Evolutionary conservation across 2,888 invertebrate species (phyloP).

Genomic region (Nomada fucata): DNA sequence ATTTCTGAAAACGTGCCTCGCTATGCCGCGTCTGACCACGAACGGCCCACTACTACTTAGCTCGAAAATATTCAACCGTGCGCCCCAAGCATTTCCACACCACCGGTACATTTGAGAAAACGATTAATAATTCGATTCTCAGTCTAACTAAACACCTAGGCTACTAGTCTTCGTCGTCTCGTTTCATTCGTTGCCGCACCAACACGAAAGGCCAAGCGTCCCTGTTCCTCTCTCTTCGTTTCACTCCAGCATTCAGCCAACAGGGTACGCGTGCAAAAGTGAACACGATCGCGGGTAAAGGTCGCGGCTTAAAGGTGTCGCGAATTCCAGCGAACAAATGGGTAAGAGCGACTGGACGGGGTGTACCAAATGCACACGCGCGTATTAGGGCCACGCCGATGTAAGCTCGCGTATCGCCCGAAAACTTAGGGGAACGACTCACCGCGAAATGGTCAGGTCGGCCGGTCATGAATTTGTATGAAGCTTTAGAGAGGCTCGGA

Average conservation of each 20-base stretch:
- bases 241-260: too few relatives aligned
- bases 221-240: background rate
- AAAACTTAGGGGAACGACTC: slow-evolving; percentile 62
- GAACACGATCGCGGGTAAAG: slow-evolving; percentile 18
- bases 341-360: slow-evolving; percentile 29
- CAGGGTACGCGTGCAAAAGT: background rate
- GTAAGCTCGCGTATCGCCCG: slow-evolving; percentile 27
- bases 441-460: slow-evolving; percentile 55
- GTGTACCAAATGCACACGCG: slow-evolving; percentile 31
- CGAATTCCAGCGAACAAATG: slow-evolving; percentile 27
- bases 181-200: background rate
- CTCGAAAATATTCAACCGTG: background rate
- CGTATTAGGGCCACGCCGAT: slow-evolving; percentile 12
- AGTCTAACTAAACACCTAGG: background rate
- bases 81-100: background rate
- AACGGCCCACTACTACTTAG: background rate
- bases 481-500: slow-evolving; percentile 67
- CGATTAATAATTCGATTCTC: slow-evolving; percentile 23
- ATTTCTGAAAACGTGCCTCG: too few relatives aligned
- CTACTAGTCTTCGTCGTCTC: background rate
- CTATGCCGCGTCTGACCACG: background rate
- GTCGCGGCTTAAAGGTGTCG: slow-evolving; percentile 15
- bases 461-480: slow-evolving; percentile 72
- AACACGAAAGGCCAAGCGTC: background rate
- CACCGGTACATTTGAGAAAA: slow-evolving; percentile 13